phyloP scores from a whole-genome alignment of 53 echinoderm and acorn worm genomes.

The Stichopus horrens region DNA sequence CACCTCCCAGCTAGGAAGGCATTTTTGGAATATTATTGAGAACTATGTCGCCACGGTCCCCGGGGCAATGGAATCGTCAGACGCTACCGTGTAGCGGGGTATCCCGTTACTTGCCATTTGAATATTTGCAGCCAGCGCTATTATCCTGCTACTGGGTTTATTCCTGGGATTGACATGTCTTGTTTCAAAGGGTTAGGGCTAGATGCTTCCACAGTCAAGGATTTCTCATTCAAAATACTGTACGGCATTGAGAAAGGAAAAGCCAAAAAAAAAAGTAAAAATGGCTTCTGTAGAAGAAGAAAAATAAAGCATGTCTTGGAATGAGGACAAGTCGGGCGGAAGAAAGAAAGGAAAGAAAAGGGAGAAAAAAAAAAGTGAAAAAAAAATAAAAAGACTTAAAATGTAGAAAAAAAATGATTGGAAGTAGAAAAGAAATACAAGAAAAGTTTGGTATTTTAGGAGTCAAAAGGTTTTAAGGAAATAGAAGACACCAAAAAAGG shows the following conservation, averaged over 20 bases:
- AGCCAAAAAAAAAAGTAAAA: not conserved
- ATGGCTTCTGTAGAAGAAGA: not conserved
- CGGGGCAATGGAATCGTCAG: conserved; percentile 25
- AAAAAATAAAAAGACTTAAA: not conserved
- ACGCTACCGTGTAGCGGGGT: conserved; percentile 24
- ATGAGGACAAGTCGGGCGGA: conserved; percentile 5
- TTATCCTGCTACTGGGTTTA: conserved; percentile 14
- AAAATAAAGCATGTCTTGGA: not conserved
- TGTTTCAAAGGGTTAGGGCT: not conserved
- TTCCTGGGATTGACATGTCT: conserved; percentile 27
- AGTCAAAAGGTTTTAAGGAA: not conserved
- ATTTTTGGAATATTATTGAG: conserved; percentile 45
- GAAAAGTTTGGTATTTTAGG: not conserved
- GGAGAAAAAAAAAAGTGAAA: not conserved
- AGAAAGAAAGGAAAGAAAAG: not conserved
- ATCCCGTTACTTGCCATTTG: conserved; percentile 24
- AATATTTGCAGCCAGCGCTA: conserved; percentile 29
- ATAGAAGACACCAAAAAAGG: not conserved
- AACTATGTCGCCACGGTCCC: conserved; percentile 35
- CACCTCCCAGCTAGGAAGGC: conserved; percentile 19
- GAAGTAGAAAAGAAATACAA: not conserved
- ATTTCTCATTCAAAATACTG: no score
- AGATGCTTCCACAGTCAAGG: not conserved
- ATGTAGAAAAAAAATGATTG: not conserved
- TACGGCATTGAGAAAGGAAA: no score